These are phyloP conservation scores for Drosophila niveifrons DNA, from an alignment of 2,888 invertebrate genomes.

Conservation along the genomic window DNA sequence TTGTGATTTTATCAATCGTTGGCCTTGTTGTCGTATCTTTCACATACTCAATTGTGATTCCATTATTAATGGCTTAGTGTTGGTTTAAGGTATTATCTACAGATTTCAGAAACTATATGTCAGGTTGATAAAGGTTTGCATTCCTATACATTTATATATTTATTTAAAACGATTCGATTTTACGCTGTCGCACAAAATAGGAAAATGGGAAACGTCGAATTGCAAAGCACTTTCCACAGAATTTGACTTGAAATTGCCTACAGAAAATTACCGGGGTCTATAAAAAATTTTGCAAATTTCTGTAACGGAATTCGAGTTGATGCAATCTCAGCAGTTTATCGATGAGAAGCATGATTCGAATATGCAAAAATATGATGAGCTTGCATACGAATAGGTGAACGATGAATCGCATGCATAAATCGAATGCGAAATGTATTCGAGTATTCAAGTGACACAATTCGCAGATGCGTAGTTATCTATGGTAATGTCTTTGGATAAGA, in stretches of 20 bases:
- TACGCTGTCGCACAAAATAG: neutral
- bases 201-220: neutral
- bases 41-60: slow-evolving; percentile 15
- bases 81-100: slow-evolving; percentile 6
- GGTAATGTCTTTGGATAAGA: slow-evolving; percentile 18
- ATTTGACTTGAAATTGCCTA: slow-evolving; percentile 25
- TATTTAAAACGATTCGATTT: slow-evolving; percentile 4
- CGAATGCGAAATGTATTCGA: slow-evolving; percentile 37
- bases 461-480: slow-evolving; percentile 55
- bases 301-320: slow-evolving; percentile 20
- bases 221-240: slow-evolving; percentile 2
- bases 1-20: slow-evolving; percentile 34
- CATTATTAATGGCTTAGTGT: slow-evolving; percentile 19
- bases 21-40: slow-evolving; percentile 19
- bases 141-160: neutral
- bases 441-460: slow-evolving; percentile 45
- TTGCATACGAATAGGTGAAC: slow-evolving; percentile 29
- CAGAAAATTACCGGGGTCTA: slow-evolving; percentile 24
- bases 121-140: neutral
- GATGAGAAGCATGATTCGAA: slow-evolving; percentile 20
- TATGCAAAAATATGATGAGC: slow-evolving; percentile 73
- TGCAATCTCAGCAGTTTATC: slow-evolving; percentile 60
- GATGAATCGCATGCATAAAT: slow-evolving; percentile 65
- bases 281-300: slow-evolving; percentile 18
- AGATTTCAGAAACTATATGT: neutral